Evolutionary conservation across 2,888 invertebrate genomes (phyloP).

Genomic region (Drosophila phalerata): DNA sequence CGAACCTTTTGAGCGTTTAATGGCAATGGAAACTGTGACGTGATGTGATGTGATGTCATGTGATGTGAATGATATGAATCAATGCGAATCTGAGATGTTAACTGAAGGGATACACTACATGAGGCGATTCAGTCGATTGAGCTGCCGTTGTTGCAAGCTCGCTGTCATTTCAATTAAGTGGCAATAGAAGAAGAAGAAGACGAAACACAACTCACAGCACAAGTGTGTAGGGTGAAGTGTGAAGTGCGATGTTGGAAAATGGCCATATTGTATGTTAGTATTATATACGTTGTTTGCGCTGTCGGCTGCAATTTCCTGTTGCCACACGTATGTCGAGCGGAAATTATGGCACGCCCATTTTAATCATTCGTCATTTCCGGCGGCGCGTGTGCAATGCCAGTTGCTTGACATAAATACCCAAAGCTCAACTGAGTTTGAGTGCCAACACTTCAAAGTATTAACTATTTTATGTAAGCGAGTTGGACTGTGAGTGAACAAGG

Average conservation of each 20-base stretch:
- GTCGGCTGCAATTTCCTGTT: slow-evolving; percentile 73
- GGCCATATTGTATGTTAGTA: slow-evolving; percentile 42
- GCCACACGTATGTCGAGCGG: slow-evolving; percentile 52
- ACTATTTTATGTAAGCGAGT: background rate
- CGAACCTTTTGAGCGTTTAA: slow-evolving; percentile 37
- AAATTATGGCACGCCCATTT: slow-evolving; percentile 81
- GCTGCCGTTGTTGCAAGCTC: slow-evolving; percentile 22
- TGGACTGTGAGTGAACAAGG: background rate
- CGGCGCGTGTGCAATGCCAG: slow-evolving; percentile 31
- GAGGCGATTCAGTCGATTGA: slow-evolving; percentile 23
- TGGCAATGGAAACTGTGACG: slow-evolving; percentile 15
- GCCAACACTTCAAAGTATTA: slow-evolving; percentile 19
- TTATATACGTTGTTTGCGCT: slow-evolving; percentile 45
- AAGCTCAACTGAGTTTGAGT: slow-evolving; percentile 7
- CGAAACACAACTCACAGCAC: slow-evolving; percentile 9
- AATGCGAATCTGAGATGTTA: slow-evolving; percentile 13
- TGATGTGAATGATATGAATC: slow-evolving; percentile 48
- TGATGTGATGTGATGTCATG: slow-evolving; percentile 14
- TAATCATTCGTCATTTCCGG: slow-evolving; percentile 76
- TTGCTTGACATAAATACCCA: slow-evolving; percentile 57
- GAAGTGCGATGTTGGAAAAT: slow-evolving; percentile 42
- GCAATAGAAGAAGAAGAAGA: slow-evolving; percentile 12
- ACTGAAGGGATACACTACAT: slow-evolving; percentile 19
- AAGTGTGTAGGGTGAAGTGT: slow-evolving; percentile 25
- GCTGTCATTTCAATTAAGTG: slow-evolving; percentile 48